Conservation (phyloP, 1,140 invertebrate species). For the Cotesia vestalis region DNA sequence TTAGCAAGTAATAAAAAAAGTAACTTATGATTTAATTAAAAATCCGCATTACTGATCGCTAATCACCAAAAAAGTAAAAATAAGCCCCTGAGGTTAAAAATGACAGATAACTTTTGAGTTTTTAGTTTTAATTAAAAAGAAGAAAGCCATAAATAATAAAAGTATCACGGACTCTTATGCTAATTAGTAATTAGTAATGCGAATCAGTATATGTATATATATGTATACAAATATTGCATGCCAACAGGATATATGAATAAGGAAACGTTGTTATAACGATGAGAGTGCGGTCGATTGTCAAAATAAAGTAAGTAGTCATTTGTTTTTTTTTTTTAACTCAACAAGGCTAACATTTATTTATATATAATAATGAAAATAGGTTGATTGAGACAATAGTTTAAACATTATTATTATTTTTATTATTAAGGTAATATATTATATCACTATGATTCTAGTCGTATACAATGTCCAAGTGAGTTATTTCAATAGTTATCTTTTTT, state of each 20-base stretch:
- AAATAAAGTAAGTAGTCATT: conserved; percentile 42
- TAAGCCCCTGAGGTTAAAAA: not conserved
- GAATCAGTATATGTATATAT: too few relatives aligned
- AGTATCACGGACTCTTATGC: too few relatives aligned
- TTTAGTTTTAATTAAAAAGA: not conserved
- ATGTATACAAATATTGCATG: too few relatives aligned
- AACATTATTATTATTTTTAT: conserved; percentile 56
- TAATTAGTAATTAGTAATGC: too few relatives aligned
- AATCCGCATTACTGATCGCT: too few relatives aligned
- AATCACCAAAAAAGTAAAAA: too few relatives aligned
- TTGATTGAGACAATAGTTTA: conserved; percentile 68
- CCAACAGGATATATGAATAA: conserved; percentile 20
- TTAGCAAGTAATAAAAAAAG: not conserved
- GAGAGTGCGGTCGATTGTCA: conserved; percentile 26
- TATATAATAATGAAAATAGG: conserved; percentile 64
- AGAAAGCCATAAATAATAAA: too few relatives aligned
- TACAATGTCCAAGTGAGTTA: conserved; percentile 64
- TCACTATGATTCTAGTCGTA: conserved; percentile 67
- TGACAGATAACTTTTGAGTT: not conserved
- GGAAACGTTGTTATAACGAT: conserved; percentile 6
- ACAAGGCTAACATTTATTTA: conserved; percentile 69
- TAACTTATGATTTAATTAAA: too few relatives aligned
- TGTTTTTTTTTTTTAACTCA: conserved; percentile 63
- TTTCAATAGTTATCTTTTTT: not conserved
- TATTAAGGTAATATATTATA: conserved; percentile 66